Evolutionary conservation across 2,888 invertebrate species (phyloP), one percentile per base, ranked within the genome.

Genomic region (Margaritifera margaritifera): DNA sequence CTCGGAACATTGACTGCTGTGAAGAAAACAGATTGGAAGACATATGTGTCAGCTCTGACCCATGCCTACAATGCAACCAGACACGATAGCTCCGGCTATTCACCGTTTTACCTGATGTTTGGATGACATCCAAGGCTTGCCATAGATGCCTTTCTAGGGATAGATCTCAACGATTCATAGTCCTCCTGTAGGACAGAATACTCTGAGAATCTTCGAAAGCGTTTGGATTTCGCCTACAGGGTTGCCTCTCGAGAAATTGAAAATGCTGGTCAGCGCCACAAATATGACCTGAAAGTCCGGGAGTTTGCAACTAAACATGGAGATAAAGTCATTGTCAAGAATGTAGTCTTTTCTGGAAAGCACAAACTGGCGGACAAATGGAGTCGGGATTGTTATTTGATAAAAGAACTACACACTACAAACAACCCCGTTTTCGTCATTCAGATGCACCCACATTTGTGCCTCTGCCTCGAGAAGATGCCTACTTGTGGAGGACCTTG

Each of bases 21-120:
- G 2, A n/a, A 69, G 54, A 76, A 76, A 52, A 62, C 55, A 8
- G 68, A 71, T 19, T 71, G 73, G 73, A 71, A 70, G 50, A 27
- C 51, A 11, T 64, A 57, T 51, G 62, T 76, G n/a, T 56, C 56
- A 5, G 58, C 64, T 5, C 31, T 68, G 20, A 62, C 57, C 1
- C 59, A 69, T 42, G 66, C 68, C 19, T 74, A 71, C 52, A 72
- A 72, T 55, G 62, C 60, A 18, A 72, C 64, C 27, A 59, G 27
- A 31, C 64, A 72, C 50, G 66, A 63, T 6, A 56, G 66, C 15
- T 72, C 75, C 20, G 75, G 61, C 5, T 61, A 24, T n/a, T 42
- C 55, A 2, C 64, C 64, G 4, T 31, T 31, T 25, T 64, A 42
- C 63, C n/a, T n/a, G n/a, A n/a, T n/a, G n/a, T n/a, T n/a, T n/a